These are phyloP conservation scores for Lophotriccus pileatus DNA, from an alignment of 2,797 vertebrate genomes.

Conservation along the genomic window DNA sequence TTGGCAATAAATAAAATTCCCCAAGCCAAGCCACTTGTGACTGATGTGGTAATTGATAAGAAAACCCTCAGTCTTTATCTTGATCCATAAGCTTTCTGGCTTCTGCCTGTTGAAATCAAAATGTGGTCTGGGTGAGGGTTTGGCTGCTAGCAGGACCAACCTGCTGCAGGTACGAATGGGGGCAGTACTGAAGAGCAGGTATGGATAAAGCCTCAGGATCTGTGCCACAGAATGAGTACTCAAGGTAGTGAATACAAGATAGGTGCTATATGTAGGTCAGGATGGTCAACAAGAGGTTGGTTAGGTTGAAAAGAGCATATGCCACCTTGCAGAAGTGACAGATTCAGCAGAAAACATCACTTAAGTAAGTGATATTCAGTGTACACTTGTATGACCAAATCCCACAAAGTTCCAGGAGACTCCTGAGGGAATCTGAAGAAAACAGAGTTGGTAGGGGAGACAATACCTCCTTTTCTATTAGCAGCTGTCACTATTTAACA, in stretches of 20 bases:
- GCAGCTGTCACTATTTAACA: background rate
- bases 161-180: background rate
- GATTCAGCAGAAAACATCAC: background rate
- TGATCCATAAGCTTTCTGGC: fast-evolving
- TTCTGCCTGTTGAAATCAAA: fast-evolving
- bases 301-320: background rate
- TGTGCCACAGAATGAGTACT: background rate
- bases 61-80: background rate
- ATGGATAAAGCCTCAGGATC: background rate
- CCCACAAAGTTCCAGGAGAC: background rate
- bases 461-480: background rate
- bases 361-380: background rate
- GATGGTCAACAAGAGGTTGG: background rate
- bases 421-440: background rate
- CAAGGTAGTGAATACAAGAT: background rate
- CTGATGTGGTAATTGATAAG: background rate
- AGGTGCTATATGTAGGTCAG: background rate
- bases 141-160: background rate
- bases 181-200: background rate
- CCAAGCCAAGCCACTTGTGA: background rate
- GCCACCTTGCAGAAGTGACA: background rate
- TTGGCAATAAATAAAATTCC: background rate
- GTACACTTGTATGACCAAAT: background rate
- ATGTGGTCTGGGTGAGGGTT: background rate
- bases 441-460: background rate